Conservation (phyloP, 2,113 vertebrate genomes). For the Prolemur simus region DNA sequence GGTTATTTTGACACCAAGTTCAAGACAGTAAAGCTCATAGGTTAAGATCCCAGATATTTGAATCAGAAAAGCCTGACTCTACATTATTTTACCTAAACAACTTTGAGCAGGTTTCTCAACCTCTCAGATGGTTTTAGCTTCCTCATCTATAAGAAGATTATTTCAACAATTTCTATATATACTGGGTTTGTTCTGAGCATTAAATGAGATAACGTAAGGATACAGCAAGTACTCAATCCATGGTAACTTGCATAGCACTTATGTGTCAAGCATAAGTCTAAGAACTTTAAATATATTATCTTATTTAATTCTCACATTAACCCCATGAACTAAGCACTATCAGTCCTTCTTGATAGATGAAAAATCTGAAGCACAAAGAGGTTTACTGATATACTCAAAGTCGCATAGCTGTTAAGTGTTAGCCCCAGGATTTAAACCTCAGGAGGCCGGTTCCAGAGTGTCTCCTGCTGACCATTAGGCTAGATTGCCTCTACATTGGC, state of each 20-base stretch:
- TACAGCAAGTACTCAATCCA: background rate
- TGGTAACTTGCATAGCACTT: background rate
- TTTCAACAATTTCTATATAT: background rate
- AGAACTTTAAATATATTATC: background rate
- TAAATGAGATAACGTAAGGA: background rate
- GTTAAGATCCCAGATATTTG: background rate
- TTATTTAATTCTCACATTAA: background rate
- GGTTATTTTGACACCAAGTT: background rate
- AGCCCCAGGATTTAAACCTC: background rate
- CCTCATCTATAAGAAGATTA: background rate
- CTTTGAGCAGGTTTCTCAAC: background rate
- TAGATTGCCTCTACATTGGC: background rate
- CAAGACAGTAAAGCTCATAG: background rate
- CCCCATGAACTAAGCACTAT: background rate
- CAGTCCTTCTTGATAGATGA: background rate
- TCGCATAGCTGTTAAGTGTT: background rate
- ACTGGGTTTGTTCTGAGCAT: background rate
- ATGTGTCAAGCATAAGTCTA: background rate
- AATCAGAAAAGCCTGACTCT: background rate
- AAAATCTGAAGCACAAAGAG: background rate
- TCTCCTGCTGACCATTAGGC: background rate
- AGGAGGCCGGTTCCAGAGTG: too few relatives aligned
- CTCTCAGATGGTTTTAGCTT: background rate
- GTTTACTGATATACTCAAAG: background rate
- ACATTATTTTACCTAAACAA: background rate